Evolutionary conservation across 2,797 vertebrate genomes (phyloP).

Genomic region (Linurgus olivaceus): DNA sequence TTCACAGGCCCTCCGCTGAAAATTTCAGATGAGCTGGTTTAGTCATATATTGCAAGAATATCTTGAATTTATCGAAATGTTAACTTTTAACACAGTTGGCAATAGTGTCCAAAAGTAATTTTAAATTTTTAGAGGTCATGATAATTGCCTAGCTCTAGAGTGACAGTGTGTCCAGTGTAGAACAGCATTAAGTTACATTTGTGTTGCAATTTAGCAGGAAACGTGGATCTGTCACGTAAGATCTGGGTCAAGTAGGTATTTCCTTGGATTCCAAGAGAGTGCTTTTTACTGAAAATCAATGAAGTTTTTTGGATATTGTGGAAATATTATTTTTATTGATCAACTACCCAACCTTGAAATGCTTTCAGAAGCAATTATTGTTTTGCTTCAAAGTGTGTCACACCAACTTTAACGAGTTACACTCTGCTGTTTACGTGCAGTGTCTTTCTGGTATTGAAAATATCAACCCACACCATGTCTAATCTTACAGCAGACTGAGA

Average conservation of each 20-base stretch:
- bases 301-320: not conserved
- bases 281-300: not conserved
- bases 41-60: not conserved
- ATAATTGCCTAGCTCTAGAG: not conserved
- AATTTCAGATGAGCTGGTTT: not conserved
- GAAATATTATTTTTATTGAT: not conserved
- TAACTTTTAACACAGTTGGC: not conserved
- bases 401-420: not conserved
- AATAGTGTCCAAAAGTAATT: not conserved
- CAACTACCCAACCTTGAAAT: not conserved
- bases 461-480: not conserved
- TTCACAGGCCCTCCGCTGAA: not conserved
- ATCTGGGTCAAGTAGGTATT: conserved; percentile 6
- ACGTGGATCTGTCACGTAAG: not conserved
- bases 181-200: not conserved
- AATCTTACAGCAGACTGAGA: not conserved
- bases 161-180: not conserved
- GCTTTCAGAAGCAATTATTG: not conserved
- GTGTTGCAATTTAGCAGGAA: conserved; percentile 5
- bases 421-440: not conserved
- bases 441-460: not conserved
- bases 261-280: not conserved
- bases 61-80: not conserved
- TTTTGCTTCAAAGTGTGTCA: not conserved
- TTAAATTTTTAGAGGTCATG: not conserved